Conservation (phyloP, 2,888 invertebrate genomes). For the Agriotes lineatus region DNA sequence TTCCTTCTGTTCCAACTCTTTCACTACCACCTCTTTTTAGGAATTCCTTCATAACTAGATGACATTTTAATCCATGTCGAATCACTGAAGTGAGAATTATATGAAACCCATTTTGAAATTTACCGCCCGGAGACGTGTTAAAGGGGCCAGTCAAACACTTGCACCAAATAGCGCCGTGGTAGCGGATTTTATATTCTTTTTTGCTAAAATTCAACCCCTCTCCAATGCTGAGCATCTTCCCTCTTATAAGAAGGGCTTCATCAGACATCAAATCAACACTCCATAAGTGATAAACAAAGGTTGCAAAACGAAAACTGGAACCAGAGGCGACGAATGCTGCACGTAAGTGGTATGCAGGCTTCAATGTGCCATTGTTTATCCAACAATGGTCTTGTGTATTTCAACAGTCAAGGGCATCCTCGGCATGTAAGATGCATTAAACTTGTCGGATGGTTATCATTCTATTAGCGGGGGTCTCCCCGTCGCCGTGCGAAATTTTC, state of each 20-base stretch:
- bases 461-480: constrained; percentile 15
- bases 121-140: no score
- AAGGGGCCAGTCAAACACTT: no score
- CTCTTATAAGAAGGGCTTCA: background rate
- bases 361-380: constrained; percentile 28
- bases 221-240: background rate
- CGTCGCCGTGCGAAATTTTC: constrained; percentile 1
- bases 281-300: constrained; percentile 13
- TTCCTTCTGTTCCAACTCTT: no score
- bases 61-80: no score
- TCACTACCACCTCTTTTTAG: no score
- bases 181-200: no score
- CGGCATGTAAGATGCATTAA: constrained; percentile 20
- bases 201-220: background rate
- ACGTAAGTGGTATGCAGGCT: constrained; percentile 8
- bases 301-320: background rate
- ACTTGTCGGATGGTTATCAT: constrained; percentile 16
- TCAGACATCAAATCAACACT: background rate
- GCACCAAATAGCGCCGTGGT: no score
- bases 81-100: no score
- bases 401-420: constrained; percentile 16
- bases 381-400: constrained; percentile 24
- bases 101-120: no score
- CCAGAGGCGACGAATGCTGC: background rate
- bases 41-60: no score